phyloP scores from a whole-genome alignment of 2,113 vertebrate species.

The Pelusios castaneus region DNA sequence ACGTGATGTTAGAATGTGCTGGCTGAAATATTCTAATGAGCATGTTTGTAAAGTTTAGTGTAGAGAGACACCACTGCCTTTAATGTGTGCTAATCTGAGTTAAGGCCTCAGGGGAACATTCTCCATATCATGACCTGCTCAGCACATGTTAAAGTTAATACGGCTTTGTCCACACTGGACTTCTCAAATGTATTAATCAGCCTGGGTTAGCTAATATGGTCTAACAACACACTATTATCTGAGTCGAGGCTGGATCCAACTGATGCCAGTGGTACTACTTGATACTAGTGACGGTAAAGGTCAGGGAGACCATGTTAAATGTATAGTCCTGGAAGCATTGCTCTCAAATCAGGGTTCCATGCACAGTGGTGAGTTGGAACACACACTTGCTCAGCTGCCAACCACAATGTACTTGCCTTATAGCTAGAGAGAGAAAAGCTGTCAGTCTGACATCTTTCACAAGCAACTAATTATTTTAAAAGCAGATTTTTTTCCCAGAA shows the following conservation, averaged over 20 bases:
- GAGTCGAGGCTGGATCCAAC: background rate
- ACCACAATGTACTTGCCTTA: background rate
- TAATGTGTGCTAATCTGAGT: background rate
- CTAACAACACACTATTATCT: background rate
- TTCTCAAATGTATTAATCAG: background rate
- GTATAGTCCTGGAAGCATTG: background rate
- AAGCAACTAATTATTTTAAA: background rate
- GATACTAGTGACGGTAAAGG: background rate
- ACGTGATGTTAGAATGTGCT: background rate
- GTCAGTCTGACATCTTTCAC: background rate
- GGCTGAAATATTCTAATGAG: background rate
- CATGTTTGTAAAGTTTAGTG: background rate
- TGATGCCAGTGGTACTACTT: background rate
- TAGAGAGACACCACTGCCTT: background rate
- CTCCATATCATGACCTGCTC: background rate
- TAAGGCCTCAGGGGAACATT: fast-evolving
- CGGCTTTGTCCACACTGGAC: background rate
- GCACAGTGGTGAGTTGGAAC: background rate
- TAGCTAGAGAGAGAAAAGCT: background rate
- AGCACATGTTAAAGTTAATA: background rate
- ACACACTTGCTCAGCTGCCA: background rate
- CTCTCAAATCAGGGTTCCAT: background rate
- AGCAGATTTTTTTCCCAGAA: background rate
- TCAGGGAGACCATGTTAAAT: background rate
- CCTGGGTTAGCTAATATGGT: background rate